phyloP scores from a whole-genome alignment of 2,888 invertebrate species.

The Brachyopa scutellaris region DNA sequence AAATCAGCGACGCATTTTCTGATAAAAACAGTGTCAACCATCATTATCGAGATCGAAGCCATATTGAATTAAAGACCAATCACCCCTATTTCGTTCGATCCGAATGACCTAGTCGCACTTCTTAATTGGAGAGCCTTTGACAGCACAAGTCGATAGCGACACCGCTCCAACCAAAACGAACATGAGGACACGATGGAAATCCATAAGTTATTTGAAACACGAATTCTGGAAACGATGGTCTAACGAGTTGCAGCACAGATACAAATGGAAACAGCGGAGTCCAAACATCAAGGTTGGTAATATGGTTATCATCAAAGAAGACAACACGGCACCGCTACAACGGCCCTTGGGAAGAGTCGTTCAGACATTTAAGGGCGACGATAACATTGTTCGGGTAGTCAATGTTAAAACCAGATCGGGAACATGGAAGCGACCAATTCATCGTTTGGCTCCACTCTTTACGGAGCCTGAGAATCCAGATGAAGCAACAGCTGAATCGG shows the following conservation, averaged over 20 bases:
- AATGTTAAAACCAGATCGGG: constrained; percentile 18
- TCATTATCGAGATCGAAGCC: constrained; percentile 7
- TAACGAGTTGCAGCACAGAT: not conserved
- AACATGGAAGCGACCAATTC: too few relatives aligned
- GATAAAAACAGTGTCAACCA: not conserved
- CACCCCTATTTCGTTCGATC: constrained; percentile 30
- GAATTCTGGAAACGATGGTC: constrained; percentile 30
- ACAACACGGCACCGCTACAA: constrained; percentile 22
- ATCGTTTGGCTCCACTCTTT: not conserved
- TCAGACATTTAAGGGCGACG: not conserved
- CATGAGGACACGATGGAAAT: constrained; percentile 10
- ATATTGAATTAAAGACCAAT: constrained; percentile 35
- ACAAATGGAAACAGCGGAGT: constrained; percentile 29
- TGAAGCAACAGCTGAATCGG: not conserved
- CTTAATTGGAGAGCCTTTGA: not conserved
- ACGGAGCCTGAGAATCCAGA: not conserved
- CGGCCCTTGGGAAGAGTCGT: constrained; percentile 24
- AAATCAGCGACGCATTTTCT: constrained; percentile 40
- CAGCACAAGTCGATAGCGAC: constrained; percentile 3
- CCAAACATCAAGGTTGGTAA: not conserved
- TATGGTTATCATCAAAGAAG: constrained; percentile 30
- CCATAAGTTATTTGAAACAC: not conserved
- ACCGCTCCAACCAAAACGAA: not conserved
- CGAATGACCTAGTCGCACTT: constrained; percentile 28
- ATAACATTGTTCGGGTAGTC: constrained; percentile 17